A percentile compares a stretch with the other conserved stretches of the same genome.
Evolutionary conservation across 2,797 vertebrate genomes (phyloP).

Genomic region (Momotus momota): DNA sequence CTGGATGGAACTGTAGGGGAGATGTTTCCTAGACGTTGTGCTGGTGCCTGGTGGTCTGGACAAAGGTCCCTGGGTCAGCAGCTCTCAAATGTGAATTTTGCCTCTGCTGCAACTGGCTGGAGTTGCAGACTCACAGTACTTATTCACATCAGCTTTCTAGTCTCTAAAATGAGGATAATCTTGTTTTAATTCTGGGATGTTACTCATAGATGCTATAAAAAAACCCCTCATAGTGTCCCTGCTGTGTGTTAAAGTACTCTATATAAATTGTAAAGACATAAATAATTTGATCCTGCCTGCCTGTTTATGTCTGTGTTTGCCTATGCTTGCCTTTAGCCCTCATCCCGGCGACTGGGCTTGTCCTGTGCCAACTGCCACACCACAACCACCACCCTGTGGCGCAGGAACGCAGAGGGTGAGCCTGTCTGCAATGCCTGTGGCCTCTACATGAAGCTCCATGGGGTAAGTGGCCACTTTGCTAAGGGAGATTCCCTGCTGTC

Average conservation of each 20-base stretch:
- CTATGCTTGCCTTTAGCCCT: conserved; percentile 83
- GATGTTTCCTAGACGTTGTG: not conserved
- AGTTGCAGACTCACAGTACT: not conserved
- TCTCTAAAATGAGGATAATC: not conserved
- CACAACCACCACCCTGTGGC: conserved; percentile 97
- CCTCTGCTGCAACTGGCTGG: not conserved
- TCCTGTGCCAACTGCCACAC: conserved; percentile 99
- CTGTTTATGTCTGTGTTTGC: not conserved
- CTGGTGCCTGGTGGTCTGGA: not conserved
- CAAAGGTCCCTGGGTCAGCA: not conserved
- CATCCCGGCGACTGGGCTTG: conserved; percentile 93
- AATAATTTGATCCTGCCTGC: not conserved
- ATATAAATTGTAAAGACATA: not conserved
- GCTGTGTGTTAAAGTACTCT: not conserved
- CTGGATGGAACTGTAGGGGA: not conserved
- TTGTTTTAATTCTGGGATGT: not conserved
- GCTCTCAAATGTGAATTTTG: not conserved
- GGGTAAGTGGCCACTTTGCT: conserved; percentile 79
- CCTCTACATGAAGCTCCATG: conserved; percentile 97
- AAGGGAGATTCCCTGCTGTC: rapidly evolving
- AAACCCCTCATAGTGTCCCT: rapidly evolving
- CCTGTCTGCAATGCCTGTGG: conserved; percentile 98
- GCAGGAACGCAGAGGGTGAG: conserved; percentile 96
- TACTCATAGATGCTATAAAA: not conserved
- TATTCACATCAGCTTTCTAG: not conserved